Evolutionary conservation across 2,113 vertebrate genomes (phyloP).

Genomic region (Leuciscus idus): DNA sequence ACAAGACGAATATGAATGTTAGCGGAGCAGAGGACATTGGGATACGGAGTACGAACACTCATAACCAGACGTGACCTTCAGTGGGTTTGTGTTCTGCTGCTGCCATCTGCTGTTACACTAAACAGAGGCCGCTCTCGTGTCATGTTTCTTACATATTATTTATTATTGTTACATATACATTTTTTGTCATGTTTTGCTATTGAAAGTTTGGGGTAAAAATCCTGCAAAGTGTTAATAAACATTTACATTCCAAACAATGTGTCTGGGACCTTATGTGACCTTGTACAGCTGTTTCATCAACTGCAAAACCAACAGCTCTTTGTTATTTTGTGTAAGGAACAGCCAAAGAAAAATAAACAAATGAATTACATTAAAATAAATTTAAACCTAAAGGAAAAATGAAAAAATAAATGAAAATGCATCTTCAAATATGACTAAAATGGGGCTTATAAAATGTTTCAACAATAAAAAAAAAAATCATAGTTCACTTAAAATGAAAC

Average conservation of each 20-base stretch:
- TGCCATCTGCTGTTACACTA: constrained; percentile 7
- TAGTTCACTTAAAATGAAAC: neutral
- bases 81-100: neutral
- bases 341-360: neutral
- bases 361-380: too few relatives aligned
- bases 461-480: neutral
- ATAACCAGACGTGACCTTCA: too few relatives aligned
- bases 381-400: neutral
- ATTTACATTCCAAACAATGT: constrained; percentile 30
- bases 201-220: neutral
- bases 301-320: too few relatives aligned
- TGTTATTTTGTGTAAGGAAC: neutral
- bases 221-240: neutral
- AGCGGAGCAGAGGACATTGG: neutral
- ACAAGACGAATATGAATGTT: too few relatives aligned
- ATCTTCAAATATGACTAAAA: neutral
- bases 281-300: too few relatives aligned
- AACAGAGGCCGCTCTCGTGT: neutral
- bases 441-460: neutral
- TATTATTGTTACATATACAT: neutral
- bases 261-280: neutral
- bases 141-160: constrained; percentile 8
- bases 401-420: neutral
- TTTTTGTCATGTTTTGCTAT: neutral
- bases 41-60: too few relatives aligned